phyloP scores from a whole-genome alignment of 2,113 vertebrate species.

The Nicator chloris region DNA sequence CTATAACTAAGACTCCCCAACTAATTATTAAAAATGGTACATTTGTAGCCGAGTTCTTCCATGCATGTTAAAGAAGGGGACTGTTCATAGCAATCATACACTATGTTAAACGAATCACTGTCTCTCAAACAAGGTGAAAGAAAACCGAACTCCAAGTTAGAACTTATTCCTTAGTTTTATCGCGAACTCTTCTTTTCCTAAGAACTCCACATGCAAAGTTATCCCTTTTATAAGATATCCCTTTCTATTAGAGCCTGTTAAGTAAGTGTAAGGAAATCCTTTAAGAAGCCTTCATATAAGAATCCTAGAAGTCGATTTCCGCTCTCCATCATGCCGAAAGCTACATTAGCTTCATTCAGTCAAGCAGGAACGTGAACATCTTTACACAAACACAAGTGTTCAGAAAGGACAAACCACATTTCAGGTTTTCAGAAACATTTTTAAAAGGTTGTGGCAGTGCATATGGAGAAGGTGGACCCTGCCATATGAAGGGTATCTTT shows the following conservation, averaged over 20 bases:
- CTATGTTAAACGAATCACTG: neutral
- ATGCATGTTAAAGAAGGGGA: rapidly evolving
- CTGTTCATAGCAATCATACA: neutral
- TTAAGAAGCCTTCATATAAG: neutral
- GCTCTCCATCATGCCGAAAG: neutral
- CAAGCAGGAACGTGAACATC: neutral
- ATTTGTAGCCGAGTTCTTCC: neutral
- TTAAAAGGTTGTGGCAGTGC: neutral
- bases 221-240: neutral
- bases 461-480: neutral
- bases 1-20: neutral
- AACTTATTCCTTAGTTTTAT: neutral
- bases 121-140: neutral
- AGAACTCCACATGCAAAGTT: neutral
- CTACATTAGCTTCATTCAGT: neutral
- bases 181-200: neutral
- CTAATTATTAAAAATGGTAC: neutral
- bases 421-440: neutral
- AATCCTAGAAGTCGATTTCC: neutral
- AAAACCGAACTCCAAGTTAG: neutral
- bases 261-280: neutral
- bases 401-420: neutral
- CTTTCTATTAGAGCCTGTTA: neutral
- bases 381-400: neutral
- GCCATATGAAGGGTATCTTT: neutral